Base-by-base conservation (phyloP, 2,888 invertebrate genomes). In the Andrena chrysosceles region DNA sequence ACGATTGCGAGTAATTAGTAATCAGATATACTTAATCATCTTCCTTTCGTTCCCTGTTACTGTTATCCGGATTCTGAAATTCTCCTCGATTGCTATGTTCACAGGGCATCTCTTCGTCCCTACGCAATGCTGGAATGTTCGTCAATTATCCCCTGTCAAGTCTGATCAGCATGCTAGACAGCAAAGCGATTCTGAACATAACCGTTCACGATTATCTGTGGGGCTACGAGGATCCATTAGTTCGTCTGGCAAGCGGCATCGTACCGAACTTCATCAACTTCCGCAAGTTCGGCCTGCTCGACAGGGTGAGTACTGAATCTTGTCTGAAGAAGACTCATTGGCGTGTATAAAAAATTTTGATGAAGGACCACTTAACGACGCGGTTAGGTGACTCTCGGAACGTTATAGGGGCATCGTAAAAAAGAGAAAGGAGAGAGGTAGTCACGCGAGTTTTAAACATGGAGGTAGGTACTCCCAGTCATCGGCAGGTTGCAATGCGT, bases 251-350 rank as follows among this genome's bases (percentile, higher is more conserved):
- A 0, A 95, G 97, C 86, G 95, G 95, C 29, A 93, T 97, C 56
- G 92, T 98, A 23, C 98, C 98, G 0, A 96, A 95, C n/a, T 96
- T 97, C 95, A 97, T 98, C 16, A 96, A 97, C 88, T 98, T 98
- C 90, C 94, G 95, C n/a, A 96, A 95, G 90, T 97, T 98, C 88
- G 98, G 98, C 0, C 95, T 98, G 63, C 94, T 98, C 87, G 98
- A 97, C 90, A 95, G 97, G 94, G 98, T 98, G 93, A 95, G 95
- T 80, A 62, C 3, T 68, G 7, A 23, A 29, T 20, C 10, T 5
- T 4, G 8, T n/a, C 4, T 0, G 35, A 31, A n/a, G 29, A 2
- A 5, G 13, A 1, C 8, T 54, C 54, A 20, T 8, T 0, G 23
- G n/a, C 20, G 54, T 54, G 54, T 20, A 0, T 10, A 33, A 35